Conservation (phyloP, 2,113 vertebrate genomes). For the Lota lota region DNA sequence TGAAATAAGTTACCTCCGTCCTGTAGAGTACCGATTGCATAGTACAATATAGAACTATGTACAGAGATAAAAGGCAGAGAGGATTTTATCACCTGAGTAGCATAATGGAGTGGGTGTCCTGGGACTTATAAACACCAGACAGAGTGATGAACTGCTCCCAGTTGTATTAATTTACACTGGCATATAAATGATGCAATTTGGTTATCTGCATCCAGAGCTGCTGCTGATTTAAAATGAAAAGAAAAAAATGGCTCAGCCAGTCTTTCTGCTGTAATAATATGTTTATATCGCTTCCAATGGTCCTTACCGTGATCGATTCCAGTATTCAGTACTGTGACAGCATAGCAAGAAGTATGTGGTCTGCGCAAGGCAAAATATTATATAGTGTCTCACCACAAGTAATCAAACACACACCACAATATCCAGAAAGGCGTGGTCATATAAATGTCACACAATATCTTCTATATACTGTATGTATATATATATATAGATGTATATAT, state of each 20-base stretch:
- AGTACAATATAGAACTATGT: no score
- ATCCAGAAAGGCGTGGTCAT: neutral
- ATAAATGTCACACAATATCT: neutral
- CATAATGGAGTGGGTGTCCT: slow-evolving; percentile 2
- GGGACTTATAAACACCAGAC: slow-evolving; percentile 23
- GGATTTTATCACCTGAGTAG: slow-evolving; percentile 42
- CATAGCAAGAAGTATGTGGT: slow-evolving; percentile 13
- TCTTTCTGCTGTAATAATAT: no score
- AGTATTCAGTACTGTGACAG: slow-evolving; percentile 26
- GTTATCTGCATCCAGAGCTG: slow-evolving; percentile 2
- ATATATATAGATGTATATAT: no score
- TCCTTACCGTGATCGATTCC: slow-evolving; percentile 38
- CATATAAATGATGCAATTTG: slow-evolving; percentile 35
- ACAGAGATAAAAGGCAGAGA: no score
- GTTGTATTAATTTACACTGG: slow-evolving; percentile 29
- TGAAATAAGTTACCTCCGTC: no score
- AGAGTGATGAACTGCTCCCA: slow-evolving; percentile 16
- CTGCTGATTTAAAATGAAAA: slow-evolving; percentile 6
- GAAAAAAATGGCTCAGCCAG: neutral
- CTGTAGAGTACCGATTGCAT: no score
- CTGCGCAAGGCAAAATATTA: slow-evolving; percentile 9
- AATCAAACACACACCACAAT: slow-evolving; percentile 7
- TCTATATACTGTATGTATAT: no score
- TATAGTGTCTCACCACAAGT: neutral
- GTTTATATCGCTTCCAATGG: slow-evolving; percentile 25